These are phyloP conservation scores for Drosophila tropicalis DNA, from an alignment of 1,140 invertebrate species.

Conservation along the genomic window DNA sequence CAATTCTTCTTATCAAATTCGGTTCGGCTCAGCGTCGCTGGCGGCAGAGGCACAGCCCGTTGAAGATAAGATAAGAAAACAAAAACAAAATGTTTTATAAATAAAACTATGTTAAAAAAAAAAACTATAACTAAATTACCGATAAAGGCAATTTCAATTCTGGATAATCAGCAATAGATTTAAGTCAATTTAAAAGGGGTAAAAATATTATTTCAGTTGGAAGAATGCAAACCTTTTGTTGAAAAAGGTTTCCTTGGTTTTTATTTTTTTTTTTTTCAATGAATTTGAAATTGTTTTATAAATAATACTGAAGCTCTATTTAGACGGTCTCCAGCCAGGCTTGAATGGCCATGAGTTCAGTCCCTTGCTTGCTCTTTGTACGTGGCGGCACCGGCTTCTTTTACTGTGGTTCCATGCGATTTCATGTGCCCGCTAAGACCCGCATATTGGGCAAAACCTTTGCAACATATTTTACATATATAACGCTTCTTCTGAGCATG, in stretches of 20 bases:
- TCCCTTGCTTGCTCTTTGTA: background rate
- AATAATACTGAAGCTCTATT: too few species aligned
- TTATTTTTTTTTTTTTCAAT: background rate
- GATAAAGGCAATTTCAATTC: constrained; percentile 7
- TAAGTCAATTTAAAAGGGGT: background rate
- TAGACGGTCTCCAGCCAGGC: too few species aligned
- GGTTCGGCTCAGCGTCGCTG: constrained; percentile 8
- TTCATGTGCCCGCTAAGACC: constrained; percentile 44
- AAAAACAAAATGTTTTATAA: constrained; percentile 12
- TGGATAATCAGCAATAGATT: background rate
- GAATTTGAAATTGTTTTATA: too few species aligned
- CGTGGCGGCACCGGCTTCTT: background rate
- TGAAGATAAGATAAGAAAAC: constrained; percentile 57
- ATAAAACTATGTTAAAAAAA: constrained; percentile 16
- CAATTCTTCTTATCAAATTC: constrained; percentile 38
- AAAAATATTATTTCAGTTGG: too few species aligned
- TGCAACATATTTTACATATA: constrained; percentile 61
- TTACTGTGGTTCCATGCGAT: constrained; percentile 29
- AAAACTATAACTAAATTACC: background rate
- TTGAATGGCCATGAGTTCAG: background rate
- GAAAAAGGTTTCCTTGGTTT: background rate
- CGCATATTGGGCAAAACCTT: constrained; percentile 48
- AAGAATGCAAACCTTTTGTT: background rate
- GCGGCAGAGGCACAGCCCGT: background rate
- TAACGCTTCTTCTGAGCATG: constrained; percentile 49